These are phyloP conservation scores for Sterrhoptilus dennistouni DNA, from an alignment of 2,113 vertebrate species.

Conservation along the genomic window DNA sequence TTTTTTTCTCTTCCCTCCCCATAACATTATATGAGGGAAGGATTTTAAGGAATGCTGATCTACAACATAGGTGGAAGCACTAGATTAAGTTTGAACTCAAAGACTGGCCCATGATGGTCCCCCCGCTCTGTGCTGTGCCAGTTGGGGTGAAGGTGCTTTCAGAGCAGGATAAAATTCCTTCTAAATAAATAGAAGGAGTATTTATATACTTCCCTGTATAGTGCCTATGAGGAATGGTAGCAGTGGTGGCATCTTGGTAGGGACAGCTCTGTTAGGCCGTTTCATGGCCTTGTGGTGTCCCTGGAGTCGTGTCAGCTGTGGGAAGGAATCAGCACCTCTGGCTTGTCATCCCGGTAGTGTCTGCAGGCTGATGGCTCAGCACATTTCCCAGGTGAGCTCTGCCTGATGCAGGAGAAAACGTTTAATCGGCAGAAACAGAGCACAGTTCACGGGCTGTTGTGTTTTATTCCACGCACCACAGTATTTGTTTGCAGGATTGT, in stretches of 20 bases:
- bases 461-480: fast-evolving
- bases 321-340: not conserved
- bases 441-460: not conserved
- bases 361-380: not conserved
- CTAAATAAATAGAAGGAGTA: not conserved
- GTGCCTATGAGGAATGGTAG: not conserved
- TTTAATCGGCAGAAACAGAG: not conserved
- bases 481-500: not conserved
- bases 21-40: not conserved
- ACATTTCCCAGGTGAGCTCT: not conserved
- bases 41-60: not conserved
- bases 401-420: not conserved
- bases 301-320: not conserved
- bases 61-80: fast-evolving
- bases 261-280: not conserved
- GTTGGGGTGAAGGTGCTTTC: not conserved
- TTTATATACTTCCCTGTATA: not conserved
- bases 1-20: not conserved
- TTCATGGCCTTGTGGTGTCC: not conserved
- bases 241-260: not conserved
- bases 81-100: not conserved
- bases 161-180: not conserved
- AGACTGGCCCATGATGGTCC: not conserved
- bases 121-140: not conserved
- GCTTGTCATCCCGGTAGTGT: not conserved